A percentile compares a stretch with the other conserved stretches of the same genome.
These are phyloP conservation scores for Macrobrachium rosenbergii DNA, from an alignment of 1,140 invertebrate species.

Conservation along the genomic window DNA sequence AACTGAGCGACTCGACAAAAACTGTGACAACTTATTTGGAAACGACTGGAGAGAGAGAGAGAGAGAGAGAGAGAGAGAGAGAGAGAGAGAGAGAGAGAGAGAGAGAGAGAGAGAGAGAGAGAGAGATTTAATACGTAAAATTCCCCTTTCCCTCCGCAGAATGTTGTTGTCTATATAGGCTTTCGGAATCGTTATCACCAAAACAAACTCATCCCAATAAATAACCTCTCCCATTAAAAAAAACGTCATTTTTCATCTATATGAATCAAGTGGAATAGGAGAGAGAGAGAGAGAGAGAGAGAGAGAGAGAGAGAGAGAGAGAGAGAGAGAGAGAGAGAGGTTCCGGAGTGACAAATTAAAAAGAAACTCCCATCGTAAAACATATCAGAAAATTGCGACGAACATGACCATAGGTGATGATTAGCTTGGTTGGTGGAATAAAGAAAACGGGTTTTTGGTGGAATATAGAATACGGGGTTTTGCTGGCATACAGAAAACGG, in stretches of 20 bases:
- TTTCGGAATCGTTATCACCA: neutral
- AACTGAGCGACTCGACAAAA: no score
- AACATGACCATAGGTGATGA: neutral
- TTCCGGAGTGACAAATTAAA: no score
- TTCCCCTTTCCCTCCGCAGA: neutral
- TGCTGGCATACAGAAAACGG: no score
- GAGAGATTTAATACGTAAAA: neutral
- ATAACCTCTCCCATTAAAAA: neutral
- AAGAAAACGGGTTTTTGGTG: neutral
- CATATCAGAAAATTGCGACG: neutral
- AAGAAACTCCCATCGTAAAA: slow-evolving; percentile 6
- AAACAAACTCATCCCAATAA: neutral
- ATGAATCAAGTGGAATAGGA: no score
- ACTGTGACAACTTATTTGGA: no score
- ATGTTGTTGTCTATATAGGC: neutral
- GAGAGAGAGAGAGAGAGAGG: slow-evolving; percentile 43
- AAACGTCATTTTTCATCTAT: neutral
- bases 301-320: slow-evolving; percentile 40
- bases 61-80: no score
- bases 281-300: slow-evolving; percentile 37
- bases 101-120: no score
- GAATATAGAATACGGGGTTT: no score
- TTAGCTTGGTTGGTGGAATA: neutral
- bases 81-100: no score
- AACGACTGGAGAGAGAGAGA: no score